Base-by-base conservation (phyloP, 2,113 vertebrate species). In the Carollia perspicillata region DNA sequence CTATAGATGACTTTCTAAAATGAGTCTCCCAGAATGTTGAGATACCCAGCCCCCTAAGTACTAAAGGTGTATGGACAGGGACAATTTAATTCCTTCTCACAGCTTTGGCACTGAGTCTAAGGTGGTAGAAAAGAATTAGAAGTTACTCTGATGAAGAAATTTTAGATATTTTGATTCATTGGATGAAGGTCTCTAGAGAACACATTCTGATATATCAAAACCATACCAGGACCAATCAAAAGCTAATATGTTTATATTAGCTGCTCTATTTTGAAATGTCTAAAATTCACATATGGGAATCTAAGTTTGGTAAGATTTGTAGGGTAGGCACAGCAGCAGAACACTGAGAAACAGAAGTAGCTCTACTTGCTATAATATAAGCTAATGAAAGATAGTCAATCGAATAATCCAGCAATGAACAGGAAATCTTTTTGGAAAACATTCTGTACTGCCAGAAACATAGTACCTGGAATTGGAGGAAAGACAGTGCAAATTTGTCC, bases 151-250 rank as follows among this genome's bases (percentile, higher is more conserved):
- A 83, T 68, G 26, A 92, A 17, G 26, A 22, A 71, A 86, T 83
- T 75, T 26, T 2, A 85, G 20, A 81, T 89, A 51, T 55, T 96
- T 93, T 55, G n/a, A 94, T 86, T 89, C 55, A 79, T 6, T 89
- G 44, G 40, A 23, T 49, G 74, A 69, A 88, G 37, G 14, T 92
- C 75, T 81, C 42, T 83, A 30, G 47, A 79, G 84, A 89, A 65
- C 14, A 58, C 1, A 65, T 93, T 77, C 42, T 35, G 84, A 66
- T 80, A 81, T 81, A 80, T 85, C 23, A 93, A 88, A 90, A 63
- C 18, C 10, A 18, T 9, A 37, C 53, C 80, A 6, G 95, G 37
- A 68, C 13, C 74, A 74, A 93, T 72, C 2, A 42, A n/a, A 88
- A 87, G 35, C 6, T n/a, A 37, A 68, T 33, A 13, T 23, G 93